Evolutionary conservation across 1,140 invertebrate species (phyloP), one percentile per base, ranked within the genome.

Genomic region (Muscidifurax raptorellus): DNA sequence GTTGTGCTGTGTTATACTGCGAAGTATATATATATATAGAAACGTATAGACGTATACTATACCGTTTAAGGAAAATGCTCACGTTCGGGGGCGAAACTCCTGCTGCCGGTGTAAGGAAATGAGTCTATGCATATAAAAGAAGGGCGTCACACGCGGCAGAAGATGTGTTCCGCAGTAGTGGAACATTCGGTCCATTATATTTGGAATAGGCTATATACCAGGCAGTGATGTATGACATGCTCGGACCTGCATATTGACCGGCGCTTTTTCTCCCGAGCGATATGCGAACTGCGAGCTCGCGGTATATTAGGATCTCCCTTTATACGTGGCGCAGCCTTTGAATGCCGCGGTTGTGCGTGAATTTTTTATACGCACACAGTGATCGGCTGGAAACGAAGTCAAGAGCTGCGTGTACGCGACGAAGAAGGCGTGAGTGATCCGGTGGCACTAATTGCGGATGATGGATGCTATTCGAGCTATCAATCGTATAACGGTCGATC

Each of bases 51-150:
- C 12, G 30, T 7, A 28, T 69, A 12, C n/a, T 47, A 1, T 1
- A 72, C 52, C 82, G 44, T 78, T 85, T 84, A 75, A 59, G 36
- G 28, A 78, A 84, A 76, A 80, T 67, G 72, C 80, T 77, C 79
- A 86, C 86, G 80, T 85, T 18, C 74, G 7, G 30, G 3, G 52
- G 28, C 25, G 69, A 80, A 36, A 67, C 13, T 79, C 40, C 47
- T 13, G 36, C 7, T 40, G 0, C 10, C 40, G 32, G 47, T 64
- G 89, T 89, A 89, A 91, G 92, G 92, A 93, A 93, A 92, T 92
- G 89, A 91, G 88, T 87, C 91, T 92, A 92, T 92, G 91, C 91
- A 93, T 93, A 92, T 91, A 90, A 92, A 92, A 90, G 81, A 91
- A 78, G 72, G 72, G 27, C 66, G 64, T 76, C 74, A 28, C 25